Base-by-base conservation (phyloP, 2,888 invertebrate species). In the Mimumesa dahlbomi region DNA sequence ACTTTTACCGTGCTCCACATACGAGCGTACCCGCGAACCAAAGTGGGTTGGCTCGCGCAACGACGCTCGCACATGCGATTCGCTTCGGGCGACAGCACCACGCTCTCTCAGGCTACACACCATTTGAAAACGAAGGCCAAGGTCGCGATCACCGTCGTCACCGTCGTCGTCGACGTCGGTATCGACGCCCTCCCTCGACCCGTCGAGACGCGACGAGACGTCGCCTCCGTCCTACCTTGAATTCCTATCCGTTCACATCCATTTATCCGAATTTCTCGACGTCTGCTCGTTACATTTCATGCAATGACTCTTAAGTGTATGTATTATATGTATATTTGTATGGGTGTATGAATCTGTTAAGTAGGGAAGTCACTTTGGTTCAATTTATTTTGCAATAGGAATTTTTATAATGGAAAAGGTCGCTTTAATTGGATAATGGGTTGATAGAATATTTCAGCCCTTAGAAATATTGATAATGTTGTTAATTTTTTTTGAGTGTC, bases 1-100 rank as follows among this genome's bases (percentile, higher is more conserved):
- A 68, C 80, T 80, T 81, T 81, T 80, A 77, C 76, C 75, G 73
- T 74, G 83, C 83, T 82, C 82, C 75, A 82, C 82, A 83, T 84
- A 76, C 73, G 49, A 54, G 43, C 57, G 43, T 19, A 50, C 57
- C 56, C 57, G 16, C 63, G 59, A 45, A 67, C 58, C 69, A 45
- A 74, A 75, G 74, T 64, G 77, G 59, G 65, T 80, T 75, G 80
- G 77, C 77, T 76, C 75, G 77, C 71, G 76, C 65, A 74, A 75
- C 68, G 70, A 65, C 67, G 74, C 66, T 70, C 67, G 64, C 52
- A 72, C 72, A 72, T 75, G 67, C 72, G 69, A 76, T 79, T 83
- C 72, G 81, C 81, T 79, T 71, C 72, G 62, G 79, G 82, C 83
- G 81, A 82, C 82, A 72, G 34, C 56, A 52, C 38, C 54, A 13